Conservation (phyloP, 2,113 vertebrate species). For the Vulpes ferrilata region DNA sequence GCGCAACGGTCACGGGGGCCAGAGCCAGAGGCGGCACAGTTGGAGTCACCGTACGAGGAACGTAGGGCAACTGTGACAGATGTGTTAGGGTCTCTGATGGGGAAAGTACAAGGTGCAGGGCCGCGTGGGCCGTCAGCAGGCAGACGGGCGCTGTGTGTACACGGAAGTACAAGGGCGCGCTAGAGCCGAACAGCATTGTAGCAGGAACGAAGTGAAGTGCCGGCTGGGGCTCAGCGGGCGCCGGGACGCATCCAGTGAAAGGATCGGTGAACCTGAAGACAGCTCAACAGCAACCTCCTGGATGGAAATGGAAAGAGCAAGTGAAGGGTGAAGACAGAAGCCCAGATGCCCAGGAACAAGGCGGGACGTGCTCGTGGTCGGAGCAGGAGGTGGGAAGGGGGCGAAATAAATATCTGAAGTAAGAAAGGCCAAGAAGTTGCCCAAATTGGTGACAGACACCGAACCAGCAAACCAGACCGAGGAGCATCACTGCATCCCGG, state of each 20-base stretch:
- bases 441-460: too few relatives aligned
- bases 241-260: background rate
- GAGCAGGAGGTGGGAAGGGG: background rate
- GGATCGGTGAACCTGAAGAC: background rate
- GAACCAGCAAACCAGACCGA: accelerated
- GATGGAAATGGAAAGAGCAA: background rate
- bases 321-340: too few relatives aligned
- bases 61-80: background rate
- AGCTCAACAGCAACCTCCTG: background rate
- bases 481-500: too few relatives aligned
- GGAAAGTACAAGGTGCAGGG: background rate
- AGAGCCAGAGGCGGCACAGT: background rate
- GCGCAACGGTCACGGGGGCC: background rate
- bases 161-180: background rate
- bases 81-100: background rate
- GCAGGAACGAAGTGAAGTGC: background rate
- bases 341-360: too few relatives aligned
- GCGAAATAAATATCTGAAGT: background rate
- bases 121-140: too few relatives aligned
- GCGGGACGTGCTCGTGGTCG: accelerated
- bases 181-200: background rate
- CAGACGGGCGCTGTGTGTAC: too few relatives aligned
- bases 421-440: background rate
- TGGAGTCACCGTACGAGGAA: too few relatives aligned
- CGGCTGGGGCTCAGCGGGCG: too few relatives aligned